Conservation (phyloP, 1,140 invertebrate species). For the Megalonaias nervosa region DNA sequence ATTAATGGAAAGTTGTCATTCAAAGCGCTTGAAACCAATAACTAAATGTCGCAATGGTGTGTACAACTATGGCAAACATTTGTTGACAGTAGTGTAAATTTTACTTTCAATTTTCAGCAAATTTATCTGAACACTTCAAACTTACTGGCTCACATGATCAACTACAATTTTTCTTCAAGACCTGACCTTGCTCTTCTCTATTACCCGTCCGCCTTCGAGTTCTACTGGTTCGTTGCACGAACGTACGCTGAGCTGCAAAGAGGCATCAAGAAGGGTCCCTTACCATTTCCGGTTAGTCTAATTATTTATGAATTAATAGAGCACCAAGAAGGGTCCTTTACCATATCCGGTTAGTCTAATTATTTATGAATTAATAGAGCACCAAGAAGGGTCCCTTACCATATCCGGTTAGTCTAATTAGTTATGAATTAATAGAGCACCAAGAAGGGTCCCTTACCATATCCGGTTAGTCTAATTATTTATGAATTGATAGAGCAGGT, state of each 20-base stretch:
- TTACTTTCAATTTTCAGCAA: constrained; percentile 45
- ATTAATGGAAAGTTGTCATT: too few relatives aligned
- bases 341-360: constrained; percentile 35
- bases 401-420: constrained; percentile 27
- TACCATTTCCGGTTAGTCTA: constrained; percentile 36
- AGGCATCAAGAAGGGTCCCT: constrained; percentile 12
- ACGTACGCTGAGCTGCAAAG: constrained; percentile 50
- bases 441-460: constrained; percentile 31
- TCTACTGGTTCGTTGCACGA: constrained; percentile 65
- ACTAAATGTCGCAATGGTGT: too few relatives aligned
- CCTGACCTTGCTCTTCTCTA: constrained; percentile 64
- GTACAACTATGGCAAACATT: too few relatives aligned
- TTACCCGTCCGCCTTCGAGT: constrained; percentile 64
- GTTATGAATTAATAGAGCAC: too few relatives aligned
- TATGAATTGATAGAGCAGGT: too few relatives aligned
- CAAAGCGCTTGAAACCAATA: too few relatives aligned
- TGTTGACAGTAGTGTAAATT: neutral
- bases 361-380: too few relatives aligned
- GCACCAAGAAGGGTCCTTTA: constrained; percentile 16
- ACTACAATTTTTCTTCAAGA: constrained; percentile 50
- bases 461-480: constrained; percentile 24
- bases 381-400: constrained; percentile 28
- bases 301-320: too few relatives aligned
- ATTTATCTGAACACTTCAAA: constrained; percentile 60
- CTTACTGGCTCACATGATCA: constrained; percentile 58